Evolutionary conservation across 1,140 invertebrate genomes (phyloP).

Genomic region (Drosophila carrolli): DNA sequence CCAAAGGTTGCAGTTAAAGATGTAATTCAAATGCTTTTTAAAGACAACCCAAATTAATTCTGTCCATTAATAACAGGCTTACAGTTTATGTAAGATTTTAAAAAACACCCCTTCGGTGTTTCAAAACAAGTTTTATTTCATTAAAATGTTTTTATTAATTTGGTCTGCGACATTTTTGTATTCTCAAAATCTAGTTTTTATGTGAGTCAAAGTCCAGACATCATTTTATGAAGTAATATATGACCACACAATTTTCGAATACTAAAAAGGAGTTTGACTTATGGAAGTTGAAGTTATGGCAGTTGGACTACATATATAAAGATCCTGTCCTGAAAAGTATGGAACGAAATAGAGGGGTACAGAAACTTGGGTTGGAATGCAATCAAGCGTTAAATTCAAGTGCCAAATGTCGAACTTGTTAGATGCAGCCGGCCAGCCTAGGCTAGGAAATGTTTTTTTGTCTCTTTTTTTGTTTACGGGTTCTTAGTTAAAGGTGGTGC

Average conservation of each 20-base stretch:
- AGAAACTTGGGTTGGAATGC: constrained; percentile 47
- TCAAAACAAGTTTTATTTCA: no score
- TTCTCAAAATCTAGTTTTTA: no score
- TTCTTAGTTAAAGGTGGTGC: constrained; percentile 31
- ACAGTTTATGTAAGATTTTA: no score
- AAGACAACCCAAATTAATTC: no score
- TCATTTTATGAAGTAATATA: background rate
- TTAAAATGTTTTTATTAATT: no score
- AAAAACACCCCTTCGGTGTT: no score
- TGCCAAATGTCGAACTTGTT: constrained; percentile 79
- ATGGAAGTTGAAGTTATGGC: constrained; percentile 19
- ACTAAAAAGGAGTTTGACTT: constrained; percentile 1
- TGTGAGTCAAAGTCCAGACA: no score
- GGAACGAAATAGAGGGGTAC: constrained; percentile 2
- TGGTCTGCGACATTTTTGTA: no score
- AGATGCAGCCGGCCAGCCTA: constrained; percentile 61
- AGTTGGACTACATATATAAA: constrained; percentile 7
- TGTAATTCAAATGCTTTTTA: background rate
- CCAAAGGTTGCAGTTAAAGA: no score
- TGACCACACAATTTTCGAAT: background rate
- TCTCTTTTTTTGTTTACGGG: constrained; percentile 60
- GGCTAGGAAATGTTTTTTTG: constrained; percentile 27
- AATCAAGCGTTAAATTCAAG: constrained; percentile 82
- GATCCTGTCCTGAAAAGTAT: constrained; percentile 13
- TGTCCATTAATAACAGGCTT: no score